Base-by-base conservation (phyloP, 2,113 vertebrate species). In the Ovis canadensis region DNA sequence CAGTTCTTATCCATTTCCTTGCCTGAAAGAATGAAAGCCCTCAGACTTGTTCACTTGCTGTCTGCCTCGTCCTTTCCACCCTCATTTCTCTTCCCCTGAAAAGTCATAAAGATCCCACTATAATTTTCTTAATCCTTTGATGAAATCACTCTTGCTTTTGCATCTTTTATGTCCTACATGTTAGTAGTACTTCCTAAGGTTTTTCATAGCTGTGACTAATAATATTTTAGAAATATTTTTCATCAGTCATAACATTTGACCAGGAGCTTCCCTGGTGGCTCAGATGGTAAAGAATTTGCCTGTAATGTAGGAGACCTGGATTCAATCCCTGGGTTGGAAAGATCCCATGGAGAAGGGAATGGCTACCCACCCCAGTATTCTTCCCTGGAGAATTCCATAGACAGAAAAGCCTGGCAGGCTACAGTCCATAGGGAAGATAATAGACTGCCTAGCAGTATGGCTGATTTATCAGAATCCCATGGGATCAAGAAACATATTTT, bases 221-320 rank as follows among this genome's bases (percentile, higher is more conserved):
- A 84, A 14, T 97, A 17, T 71, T 95, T 90, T 88, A 59, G 74
- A 82, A 87, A 52, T 91, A 16, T 31, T 82, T 97, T 77, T 55
- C 77, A 57, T 88, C 90, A 82, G 25, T n/a, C 52, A 78, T 48
- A 90, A 43, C n/a, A 90, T 78, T 90, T 93, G 45, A 62, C 23
- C 67, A 71, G 67, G 67, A 36, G n/a, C 40, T 77, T 77, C 21
- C 40, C 71, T 27, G 36, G 40, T 43, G 36, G 40, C 71, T 77
- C 36, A 77, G 40, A 77, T 77, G 71, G 36, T 77, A 77, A 77
- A 77, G 71, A 43, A 43, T 77, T 40, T 77, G 71, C 40, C 71
- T 77, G 36, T 12, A 40, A 0, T 14, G 23, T 43, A 40, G 12
- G 6, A 77, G 71, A 77, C 71, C 40, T 43, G 12, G 40, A 40